Conservation (phyloP, 1,140 invertebrate genomes). For the Ganaspis sp. region DNA sequence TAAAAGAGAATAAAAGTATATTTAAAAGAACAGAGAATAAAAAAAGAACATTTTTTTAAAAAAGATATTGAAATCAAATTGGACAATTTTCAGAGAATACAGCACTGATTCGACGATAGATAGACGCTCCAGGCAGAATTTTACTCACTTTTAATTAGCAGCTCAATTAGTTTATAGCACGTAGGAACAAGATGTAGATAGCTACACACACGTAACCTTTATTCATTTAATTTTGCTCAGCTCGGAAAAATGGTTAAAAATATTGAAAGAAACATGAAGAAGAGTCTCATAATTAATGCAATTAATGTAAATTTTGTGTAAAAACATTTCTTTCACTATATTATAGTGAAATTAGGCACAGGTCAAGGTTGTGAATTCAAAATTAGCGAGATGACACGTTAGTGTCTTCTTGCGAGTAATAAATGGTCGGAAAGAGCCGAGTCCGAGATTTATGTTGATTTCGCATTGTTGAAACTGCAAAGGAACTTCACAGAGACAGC, state of each 20-base stretch:
- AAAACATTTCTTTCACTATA: not conserved
- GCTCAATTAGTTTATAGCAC: conserved; percentile 28
- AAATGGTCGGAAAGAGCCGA: conserved; percentile 15
- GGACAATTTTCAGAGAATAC: not conserved
- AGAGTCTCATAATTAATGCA: not conserved
- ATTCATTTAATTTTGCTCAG: not conserved
- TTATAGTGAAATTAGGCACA: not conserved
- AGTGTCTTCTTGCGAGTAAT: conserved; percentile 6
- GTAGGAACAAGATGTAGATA: not conserved
- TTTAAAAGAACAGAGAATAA: too few relatives aligned
- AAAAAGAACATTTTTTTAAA: not conserved
- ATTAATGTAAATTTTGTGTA: not conserved
- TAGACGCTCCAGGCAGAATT: conserved; percentile 23
- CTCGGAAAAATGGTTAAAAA: not conserved
- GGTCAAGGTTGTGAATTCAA: conserved; percentile 28
- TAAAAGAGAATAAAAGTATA: too few relatives aligned
- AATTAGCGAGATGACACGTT: conserved; percentile 7
- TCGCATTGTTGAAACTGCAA: conserved; percentile 17
- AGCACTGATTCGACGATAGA: conserved; percentile 47
- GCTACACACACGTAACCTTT: not conserved
- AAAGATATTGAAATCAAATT: not conserved
- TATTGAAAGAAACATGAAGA: not conserved
- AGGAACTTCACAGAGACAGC: not conserved
- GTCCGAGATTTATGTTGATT: conserved; percentile 25
- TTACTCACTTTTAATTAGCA: conserved; percentile 20